Evolutionary conservation across 2,113 vertebrate species (phyloP).

Genomic region (Odontophorus gujanensis): DNA sequence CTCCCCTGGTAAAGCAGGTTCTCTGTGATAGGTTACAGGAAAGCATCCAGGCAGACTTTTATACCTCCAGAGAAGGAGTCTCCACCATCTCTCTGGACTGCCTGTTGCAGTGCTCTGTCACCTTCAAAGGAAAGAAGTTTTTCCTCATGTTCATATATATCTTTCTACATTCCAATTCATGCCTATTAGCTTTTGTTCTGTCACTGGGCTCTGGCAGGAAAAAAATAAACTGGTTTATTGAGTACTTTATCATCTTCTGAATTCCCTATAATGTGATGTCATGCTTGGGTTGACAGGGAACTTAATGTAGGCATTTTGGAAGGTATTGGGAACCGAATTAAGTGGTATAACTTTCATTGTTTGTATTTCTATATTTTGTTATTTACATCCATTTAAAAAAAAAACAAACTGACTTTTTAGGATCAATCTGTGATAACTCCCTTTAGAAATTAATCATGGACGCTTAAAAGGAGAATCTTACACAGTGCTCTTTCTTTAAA

Average conservation of each 20-base stretch:
- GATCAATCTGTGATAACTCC: background rate
- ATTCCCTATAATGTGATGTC: background rate
- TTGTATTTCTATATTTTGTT: background rate
- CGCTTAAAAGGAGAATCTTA: background rate
- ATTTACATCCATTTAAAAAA: no score
- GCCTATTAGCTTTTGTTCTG: background rate
- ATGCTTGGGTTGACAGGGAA: background rate
- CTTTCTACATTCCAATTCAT: background rate
- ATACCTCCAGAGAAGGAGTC: background rate
- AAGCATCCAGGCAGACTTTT: background rate
- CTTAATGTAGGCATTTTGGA: background rate
- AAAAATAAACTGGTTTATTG: background rate
- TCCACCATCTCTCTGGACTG: background rate
- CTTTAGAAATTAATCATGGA: background rate
- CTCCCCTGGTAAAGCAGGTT: background rate
- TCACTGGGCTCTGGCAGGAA: background rate
- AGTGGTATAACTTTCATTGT: background rate
- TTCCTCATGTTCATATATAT: background rate
- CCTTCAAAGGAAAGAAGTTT: background rate
- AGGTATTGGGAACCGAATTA: background rate
- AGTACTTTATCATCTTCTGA: background rate
- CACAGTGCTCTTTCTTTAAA: background rate
- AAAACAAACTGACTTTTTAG: background rate
- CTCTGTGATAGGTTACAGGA: background rate
- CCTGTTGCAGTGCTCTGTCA: background rate